A percentile compares a stretch with the other conserved stretches of the same genome.
These are phyloP conservation scores for Calyptommatus sinebrachiatus DNA, from an alignment of 2,113 vertebrate species.

Conservation along the genomic window DNA sequence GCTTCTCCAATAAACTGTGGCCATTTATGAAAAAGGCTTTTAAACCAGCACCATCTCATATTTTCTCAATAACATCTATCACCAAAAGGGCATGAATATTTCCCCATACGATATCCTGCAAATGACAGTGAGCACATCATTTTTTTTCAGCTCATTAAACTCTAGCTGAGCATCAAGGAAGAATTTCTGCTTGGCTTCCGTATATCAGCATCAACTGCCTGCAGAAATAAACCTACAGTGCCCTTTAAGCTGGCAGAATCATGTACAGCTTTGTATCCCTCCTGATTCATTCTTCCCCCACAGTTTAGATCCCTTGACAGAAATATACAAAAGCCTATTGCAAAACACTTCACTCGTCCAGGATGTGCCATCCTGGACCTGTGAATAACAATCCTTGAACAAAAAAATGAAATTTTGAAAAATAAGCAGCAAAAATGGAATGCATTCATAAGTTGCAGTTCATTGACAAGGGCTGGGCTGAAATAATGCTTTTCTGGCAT, in stretches of 20 bases:
- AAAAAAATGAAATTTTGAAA: no score
- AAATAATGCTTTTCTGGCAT: no score
- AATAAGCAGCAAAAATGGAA: no score
- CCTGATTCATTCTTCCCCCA: no score
- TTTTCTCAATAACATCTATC: slow-evolving; percentile 49
- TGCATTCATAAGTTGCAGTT: no score
- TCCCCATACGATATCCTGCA: slow-evolving; percentile 44
- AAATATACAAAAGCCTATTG: no score
- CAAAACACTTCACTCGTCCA: no score
- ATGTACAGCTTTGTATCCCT: background rate
- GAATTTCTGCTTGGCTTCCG: slow-evolving; percentile 18
- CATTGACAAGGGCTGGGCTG: no score
- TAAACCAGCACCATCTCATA: slow-evolving; percentile 7
- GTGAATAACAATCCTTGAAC: no score
- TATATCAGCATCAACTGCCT: slow-evolving; percentile 1
- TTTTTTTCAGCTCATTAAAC: slow-evolving; percentile 57
- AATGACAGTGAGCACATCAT: slow-evolving; percentile 45
- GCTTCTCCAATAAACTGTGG: background rate
- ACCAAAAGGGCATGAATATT: slow-evolving; percentile 62
- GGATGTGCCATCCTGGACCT: no score
- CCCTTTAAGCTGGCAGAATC: background rate
- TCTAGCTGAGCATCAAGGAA: background rate
- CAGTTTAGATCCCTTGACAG: background rate
- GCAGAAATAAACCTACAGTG: background rate
- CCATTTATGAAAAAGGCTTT: slow-evolving; percentile 4